A percentile compares a stretch with the other conserved stretches of the same genome.
These are phyloP conservation scores for Aldrovandia affinis DNA, from an alignment of 2,797 vertebrate species.

Conservation along the genomic window DNA sequence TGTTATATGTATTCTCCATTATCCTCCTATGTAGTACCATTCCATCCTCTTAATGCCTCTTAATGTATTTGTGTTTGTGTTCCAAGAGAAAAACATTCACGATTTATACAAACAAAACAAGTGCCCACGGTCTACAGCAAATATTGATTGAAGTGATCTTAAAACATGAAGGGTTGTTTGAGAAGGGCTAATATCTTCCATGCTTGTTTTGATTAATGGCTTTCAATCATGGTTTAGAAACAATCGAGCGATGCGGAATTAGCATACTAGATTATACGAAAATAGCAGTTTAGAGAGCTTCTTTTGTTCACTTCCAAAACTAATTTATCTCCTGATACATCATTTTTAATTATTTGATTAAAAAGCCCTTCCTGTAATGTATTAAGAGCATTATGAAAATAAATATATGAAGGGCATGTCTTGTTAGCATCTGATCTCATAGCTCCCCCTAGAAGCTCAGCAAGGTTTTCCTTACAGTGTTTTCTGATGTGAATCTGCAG, in stretches of 20 bases:
- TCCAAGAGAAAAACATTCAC: no score
- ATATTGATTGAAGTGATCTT: not conserved
- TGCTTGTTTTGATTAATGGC: conserved; percentile 47
- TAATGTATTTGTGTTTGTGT: no score
- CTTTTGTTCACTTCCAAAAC: conserved; percentile 65
- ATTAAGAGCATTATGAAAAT: not conserved
- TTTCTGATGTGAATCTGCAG: conserved; percentile 56
- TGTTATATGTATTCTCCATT: no score
- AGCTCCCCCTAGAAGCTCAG: not conserved
- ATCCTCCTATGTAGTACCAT: no score
- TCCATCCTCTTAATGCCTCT: no score
- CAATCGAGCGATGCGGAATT: conserved; percentile 51
- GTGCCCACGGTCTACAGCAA: not conserved
- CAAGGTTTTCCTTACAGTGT: conserved; percentile 40
- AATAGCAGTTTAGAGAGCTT: conserved; percentile 50
- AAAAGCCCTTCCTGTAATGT: not conserved
- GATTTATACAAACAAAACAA: no score
- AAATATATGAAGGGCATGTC: not conserved
- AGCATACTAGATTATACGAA: conserved; percentile 48
- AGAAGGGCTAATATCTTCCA: conserved; percentile 36
- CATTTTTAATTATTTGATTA: not conserved
- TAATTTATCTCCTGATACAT: conserved; percentile 60
- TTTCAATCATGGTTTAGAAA: conserved; percentile 62
- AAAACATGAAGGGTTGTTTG: conserved; percentile 42
- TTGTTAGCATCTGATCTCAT: not conserved